A percentile compares a stretch with the other conserved stretches of the same genome.
These are phyloP conservation scores for Myathropa florea DNA, from an alignment of 2,888 invertebrate genomes.

Conservation along the genomic window DNA sequence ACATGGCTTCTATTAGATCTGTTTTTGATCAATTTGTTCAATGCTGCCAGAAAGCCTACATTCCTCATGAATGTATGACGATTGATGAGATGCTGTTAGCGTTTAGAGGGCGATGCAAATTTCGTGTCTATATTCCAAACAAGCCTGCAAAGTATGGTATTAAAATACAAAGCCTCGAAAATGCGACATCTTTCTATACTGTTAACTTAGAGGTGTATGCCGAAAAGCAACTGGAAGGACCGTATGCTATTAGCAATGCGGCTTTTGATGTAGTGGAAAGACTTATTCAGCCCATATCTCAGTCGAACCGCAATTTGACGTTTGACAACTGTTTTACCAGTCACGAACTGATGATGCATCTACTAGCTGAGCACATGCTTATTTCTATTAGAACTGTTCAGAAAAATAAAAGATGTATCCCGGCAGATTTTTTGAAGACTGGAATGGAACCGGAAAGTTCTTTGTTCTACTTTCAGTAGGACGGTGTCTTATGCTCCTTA, in stretches of 20 bases:
- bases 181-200: constrained; percentile 10
- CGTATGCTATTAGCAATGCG: constrained; percentile 2
- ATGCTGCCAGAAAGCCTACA: not conserved
- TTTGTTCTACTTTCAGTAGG: no score
- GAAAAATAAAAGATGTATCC: no score
- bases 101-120: constrained; percentile 22
- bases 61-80: no score
- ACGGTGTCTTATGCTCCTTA: no score
- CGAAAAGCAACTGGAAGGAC: constrained; percentile 22
- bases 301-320: constrained; percentile 32
- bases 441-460: no score
- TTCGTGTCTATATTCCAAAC: constrained; percentile 19
- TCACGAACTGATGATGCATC: constrained; percentile 50
- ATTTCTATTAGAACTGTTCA: no score
- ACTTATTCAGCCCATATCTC: not conserved
- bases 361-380: not conserved
- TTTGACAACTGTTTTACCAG: constrained; percentile 45
- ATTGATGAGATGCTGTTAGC: constrained; percentile 21
- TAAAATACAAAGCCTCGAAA: constrained; percentile 16
- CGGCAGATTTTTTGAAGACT: no score
- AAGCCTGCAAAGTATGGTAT: constrained; percentile 37
- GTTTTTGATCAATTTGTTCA: not conserved
- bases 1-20: no score
- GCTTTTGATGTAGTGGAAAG: constrained; percentile 23
- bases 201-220: constrained; percentile 17